Evolutionary conservation across 1,140 invertebrate genomes (phyloP).

Genomic region (Drosophila ercepeae): DNA sequence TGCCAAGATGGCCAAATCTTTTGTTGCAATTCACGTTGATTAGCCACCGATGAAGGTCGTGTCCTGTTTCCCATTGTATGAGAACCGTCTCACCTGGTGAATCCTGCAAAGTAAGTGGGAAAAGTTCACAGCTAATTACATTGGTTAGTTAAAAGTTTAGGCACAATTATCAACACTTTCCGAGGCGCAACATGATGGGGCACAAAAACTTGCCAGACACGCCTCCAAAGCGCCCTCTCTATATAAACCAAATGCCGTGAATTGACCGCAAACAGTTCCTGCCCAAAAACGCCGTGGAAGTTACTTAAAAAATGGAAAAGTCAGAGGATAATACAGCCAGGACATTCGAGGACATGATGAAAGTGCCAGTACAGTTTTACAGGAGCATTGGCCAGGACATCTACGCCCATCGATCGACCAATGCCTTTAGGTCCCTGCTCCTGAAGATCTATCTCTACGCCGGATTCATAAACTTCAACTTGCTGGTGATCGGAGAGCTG

Average conservation of each 20-base stretch:
- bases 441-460: conserved; percentile 61
- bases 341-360: conserved; percentile 65
- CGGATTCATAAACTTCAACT: conserved; percentile 73
- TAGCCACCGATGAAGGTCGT: conserved; percentile 43
- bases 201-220: conserved; percentile 60
- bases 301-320: background rate
- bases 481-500: conserved; percentile 65
- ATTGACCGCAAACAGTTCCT: conserved; percentile 28
- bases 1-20: conserved; percentile 18
- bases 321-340: conserved; percentile 5
- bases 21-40: conserved; percentile 53
- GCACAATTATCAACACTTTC: conserved; percentile 77
- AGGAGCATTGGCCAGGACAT: conserved; percentile 73
- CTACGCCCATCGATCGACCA: conserved; percentile 66
- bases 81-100: conserved; percentile 41
- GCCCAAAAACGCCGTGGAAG: background rate
- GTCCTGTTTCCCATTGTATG: conserved; percentile 4
- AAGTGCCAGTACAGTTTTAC: conserved; percentile 65
- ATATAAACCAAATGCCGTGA: conserved; percentile 35
- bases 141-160: conserved; percentile 62
- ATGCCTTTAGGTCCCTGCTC: conserved; percentile 31
- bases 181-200: conserved; percentile 54
- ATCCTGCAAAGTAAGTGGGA: conserved; percentile 26
- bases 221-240: conserved; percentile 33
- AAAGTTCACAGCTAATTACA: conserved; percentile 64